Base-by-base conservation (phyloP, 2,888 invertebrate species). In the Drosophila ezoana region DNA sequence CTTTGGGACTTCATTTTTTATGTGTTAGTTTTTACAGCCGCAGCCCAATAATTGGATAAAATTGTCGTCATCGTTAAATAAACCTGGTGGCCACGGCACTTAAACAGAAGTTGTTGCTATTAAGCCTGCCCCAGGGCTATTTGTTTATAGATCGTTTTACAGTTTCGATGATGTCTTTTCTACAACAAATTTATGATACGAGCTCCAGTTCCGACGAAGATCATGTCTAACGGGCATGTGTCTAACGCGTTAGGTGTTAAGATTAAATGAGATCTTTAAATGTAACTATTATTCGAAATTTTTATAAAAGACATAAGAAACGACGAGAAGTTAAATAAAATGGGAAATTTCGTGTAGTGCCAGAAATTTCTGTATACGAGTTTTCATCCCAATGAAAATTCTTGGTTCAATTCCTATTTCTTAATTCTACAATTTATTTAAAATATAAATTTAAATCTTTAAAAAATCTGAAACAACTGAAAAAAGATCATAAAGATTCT, bases 51-150 rank as follows among this genome's bases (percentile, higher is more conserved):
- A 78, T 80, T 78, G 77, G 81, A 61, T 78, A 73, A 78, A 78
- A 81, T 80, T 64, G 81, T 78, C 54, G 60, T 51, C 65, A 52
- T 76, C 81, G 64, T 72, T 67, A 77, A 71, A 44, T 59, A 45
- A 49, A 52, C 60, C 41, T 51, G 54, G 67, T 54, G 53, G 57
- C 65, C 53, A 41, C 32, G 60, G 58, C 49, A 65, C 62, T 77
- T 77, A 73, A 78, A 78, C 81, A 78, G 77, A 73, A 78, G 77
- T 78, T 80, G 64, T 62, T 58, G 60, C 57, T 54, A 20, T 61
- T 61, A 47, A 59, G 16, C 23, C 35, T 35, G 32, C 32, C 28
- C 49, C 37, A n/a, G 11, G 11, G 60, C 79, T 60, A 75, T 78
- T 75, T 78, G 79, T 74, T 75, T 75, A 75, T 78, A 52, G 61